Base-by-base conservation (phyloP, 1,140 invertebrate species). In the Wasmannia auropunctata region DNA sequence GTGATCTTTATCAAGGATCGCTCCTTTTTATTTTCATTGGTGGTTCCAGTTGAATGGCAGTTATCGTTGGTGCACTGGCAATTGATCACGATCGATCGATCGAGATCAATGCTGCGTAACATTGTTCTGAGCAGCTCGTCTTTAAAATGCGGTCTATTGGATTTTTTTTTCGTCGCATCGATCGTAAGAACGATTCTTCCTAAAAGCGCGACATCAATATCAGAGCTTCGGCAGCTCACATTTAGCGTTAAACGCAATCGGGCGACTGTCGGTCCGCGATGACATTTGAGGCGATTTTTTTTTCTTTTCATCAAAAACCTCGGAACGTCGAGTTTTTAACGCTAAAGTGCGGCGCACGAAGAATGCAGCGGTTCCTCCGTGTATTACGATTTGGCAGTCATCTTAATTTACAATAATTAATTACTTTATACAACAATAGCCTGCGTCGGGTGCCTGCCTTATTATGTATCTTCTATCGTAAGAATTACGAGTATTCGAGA, bases 351-450 rank as follows among this genome's bases (percentile, higher is more conserved):
- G 14, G 4, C 8, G 40, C 3, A 25, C 34, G 34, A 72, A 72
- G 14, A 81, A n/a, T n/a, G 37, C 37, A n/a, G 19, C 19, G 49
- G 16, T 22, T 83, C 25, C 31, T 83, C 51, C 49, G 22, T 46
- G 8, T 74, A 46, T 56, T 58, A 87, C 40, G 70, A 56, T 85
- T 90, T 90, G 89, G 89, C 89, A 90, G 89, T 90, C 54, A n/a
- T 54, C 58, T 70, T 63, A 83, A 74, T 83, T n/a, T 83, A 74
- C 37, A 83, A 70, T 51, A 80, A 56, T 75, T 16, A 72, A 85
- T 67, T 69, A 37, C 46, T 49, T 65, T 46, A 79, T 65, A 87
- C 54, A 77, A 90, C 77, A 87, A 89, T 87, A 84, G 56, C 80
- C 49, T 60, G 67, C 54, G 51, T 85, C 43, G 65, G 19, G 46